phyloP scores from a whole-genome alignment of 2,797 vertebrate species.

The Sylvilagus floridanus region DNA sequence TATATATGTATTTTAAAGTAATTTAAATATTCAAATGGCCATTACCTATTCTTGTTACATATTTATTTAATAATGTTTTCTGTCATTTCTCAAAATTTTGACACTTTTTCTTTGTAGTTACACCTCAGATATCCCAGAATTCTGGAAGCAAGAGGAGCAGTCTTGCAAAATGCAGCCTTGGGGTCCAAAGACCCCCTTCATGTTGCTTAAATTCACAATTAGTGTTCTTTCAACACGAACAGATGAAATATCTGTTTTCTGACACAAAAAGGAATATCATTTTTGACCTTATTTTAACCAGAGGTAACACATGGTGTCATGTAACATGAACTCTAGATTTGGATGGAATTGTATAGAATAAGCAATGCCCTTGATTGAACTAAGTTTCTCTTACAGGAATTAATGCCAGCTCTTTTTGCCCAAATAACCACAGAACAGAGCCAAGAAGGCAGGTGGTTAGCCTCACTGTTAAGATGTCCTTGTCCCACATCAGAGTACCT shows the following conservation, averaged over 20 bases:
- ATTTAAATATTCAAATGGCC: neutral
- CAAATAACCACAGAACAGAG: neutral
- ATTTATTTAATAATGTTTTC: neutral
- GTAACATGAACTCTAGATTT: conserved; percentile 13
- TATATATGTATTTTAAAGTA: neutral
- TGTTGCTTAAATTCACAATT: neutral
- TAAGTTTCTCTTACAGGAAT: neutral
- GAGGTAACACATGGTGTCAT: conserved; percentile 42
- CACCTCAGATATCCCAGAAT: neutral
- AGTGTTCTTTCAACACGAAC: conserved; percentile 15
- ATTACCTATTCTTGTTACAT: neutral
- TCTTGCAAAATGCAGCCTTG: neutral
- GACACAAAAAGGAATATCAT: conserved; percentile 40
- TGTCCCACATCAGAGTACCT: too few species aligned
- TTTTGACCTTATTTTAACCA: conserved; percentile 54
- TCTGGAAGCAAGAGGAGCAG: neutral
- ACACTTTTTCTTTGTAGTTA: neutral
- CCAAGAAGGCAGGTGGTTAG: neutral
- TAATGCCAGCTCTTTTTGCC: neutral
- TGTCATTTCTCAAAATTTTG: conserved; percentile 28
- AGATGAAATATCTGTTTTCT: conserved; percentile 49
- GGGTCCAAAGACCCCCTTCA: neutral
- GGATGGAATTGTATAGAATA: neutral
- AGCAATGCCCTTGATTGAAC: neutral
- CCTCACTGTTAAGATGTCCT: too few species aligned